Evolutionary conservation across 2,888 invertebrate species (phyloP).

Genomic region (Perdita meconis): DNA sequence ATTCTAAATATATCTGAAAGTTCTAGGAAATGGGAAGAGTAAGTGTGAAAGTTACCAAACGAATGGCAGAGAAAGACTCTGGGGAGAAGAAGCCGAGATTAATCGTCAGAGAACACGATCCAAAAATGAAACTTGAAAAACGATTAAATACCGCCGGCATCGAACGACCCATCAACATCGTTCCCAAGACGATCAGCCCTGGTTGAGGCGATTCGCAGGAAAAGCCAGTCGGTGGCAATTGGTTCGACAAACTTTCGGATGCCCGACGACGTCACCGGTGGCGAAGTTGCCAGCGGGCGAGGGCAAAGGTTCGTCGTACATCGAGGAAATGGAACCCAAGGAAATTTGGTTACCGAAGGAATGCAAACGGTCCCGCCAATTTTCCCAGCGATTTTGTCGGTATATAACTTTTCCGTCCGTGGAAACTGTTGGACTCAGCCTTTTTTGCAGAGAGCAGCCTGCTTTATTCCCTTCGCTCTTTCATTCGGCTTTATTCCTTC

Average conservation of each 20-base stretch:
- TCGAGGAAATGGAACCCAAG: slow-evolving; percentile 19
- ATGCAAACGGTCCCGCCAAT: slow-evolving; percentile 46
- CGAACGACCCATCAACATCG: slow-evolving; percentile 22
- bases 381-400: slow-evolving; percentile 27
- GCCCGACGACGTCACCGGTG: slow-evolving; percentile 2
- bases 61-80: not conserved
- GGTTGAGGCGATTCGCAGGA: not conserved
- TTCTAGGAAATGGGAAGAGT: not conserved
- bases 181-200: slow-evolving; percentile 15
- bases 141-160: slow-evolving; percentile 11
- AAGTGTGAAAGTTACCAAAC: not conserved
- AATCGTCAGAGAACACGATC: slow-evolving; percentile 9
- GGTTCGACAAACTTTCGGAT: slow-evolving; percentile 34
- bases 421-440: slow-evolving; percentile 39
- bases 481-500: slow-evolving; percentile 43
- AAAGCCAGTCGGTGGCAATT: slow-evolving; percentile 18
- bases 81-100: not conserved
- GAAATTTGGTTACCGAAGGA: slow-evolving; percentile 40
- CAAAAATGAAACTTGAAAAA: slow-evolving; percentile 5
- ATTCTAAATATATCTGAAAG: not conserved
- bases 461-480: slow-evolving; percentile 37
- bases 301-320: not conserved
- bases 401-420: slow-evolving; percentile 26
- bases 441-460: slow-evolving; percentile 13
- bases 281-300: slow-evolving; percentile 18